Conservation (phyloP, 2,113 vertebrate genomes). For the Pygathrix nemaeus region DNA sequence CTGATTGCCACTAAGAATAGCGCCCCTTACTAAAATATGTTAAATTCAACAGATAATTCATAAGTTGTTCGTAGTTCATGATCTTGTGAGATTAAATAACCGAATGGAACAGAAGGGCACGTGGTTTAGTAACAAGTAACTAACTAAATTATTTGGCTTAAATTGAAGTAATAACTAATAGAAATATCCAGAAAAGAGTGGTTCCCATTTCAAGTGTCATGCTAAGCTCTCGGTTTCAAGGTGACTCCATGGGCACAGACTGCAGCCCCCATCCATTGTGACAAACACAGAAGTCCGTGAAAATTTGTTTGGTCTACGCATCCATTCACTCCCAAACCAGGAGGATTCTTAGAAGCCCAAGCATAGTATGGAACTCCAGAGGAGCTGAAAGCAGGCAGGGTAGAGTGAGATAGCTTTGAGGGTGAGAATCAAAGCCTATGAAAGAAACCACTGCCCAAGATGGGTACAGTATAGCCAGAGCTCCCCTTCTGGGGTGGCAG, state of each 20-base stretch:
- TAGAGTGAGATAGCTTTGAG: not conserved
- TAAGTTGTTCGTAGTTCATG: not conserved
- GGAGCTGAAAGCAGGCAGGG: not conserved
- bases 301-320: not conserved
- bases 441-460: not conserved
- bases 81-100: not conserved
- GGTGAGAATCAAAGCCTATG: not conserved
- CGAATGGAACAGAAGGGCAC: not conserved
- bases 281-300: not conserved
- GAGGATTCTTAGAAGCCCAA: not conserved
- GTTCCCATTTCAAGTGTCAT: not conserved
- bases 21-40: not conserved
- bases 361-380: not conserved
- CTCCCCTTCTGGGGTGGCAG: not conserved
- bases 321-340: not conserved
- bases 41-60: not conserved
- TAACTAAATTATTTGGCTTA: not conserved
- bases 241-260: no score
- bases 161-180: not conserved
- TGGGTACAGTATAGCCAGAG: fast-evolving
- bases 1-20: not conserved
- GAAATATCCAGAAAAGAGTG: not conserved
- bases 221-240: not conserved
- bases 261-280: not conserved
- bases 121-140: not conserved